These are phyloP conservation scores for Cydia splendana DNA, from an alignment of 1,140 invertebrate genomes.

Conservation along the genomic window DNA sequence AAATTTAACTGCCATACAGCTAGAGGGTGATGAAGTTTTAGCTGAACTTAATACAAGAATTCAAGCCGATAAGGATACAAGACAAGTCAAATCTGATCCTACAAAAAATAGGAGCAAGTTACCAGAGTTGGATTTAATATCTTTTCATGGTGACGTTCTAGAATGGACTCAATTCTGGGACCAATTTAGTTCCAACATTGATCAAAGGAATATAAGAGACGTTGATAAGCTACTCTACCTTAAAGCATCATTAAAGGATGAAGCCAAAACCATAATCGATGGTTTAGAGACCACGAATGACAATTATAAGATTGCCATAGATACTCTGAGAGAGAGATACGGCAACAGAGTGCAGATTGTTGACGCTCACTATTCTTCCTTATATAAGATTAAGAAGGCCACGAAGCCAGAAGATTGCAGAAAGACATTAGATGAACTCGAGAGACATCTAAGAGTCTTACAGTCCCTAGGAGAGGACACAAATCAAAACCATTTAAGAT, in stretches of 20 bases:
- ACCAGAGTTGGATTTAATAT: not conserved
- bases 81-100: not conserved
- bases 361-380: constrained; percentile 23
- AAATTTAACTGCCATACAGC: not conserved
- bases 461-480: constrained; percentile 16
- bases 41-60: not conserved
- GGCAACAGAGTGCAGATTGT: constrained; percentile 12
- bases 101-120: not conserved
- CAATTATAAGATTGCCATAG: constrained; percentile 27
- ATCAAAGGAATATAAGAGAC: not conserved
- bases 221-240: constrained; percentile 23
- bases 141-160: constrained; percentile 1
- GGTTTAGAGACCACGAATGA: constrained; percentile 18
- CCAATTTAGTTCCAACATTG: constrained; percentile 3
- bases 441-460: constrained; percentile 28
- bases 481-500: constrained; percentile 15
- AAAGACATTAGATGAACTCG: constrained; percentile 21
- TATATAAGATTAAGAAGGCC: not conserved
- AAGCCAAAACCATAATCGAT: not conserved
- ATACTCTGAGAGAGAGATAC: constrained; percentile 21
- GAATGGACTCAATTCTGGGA: constrained; percentile 31
- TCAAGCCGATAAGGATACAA: not conserved
- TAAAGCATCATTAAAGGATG: not conserved
- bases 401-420: not conserved
- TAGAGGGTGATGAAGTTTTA: not conserved